Conservation (phyloP, 2,113 vertebrate genomes). For the Pterophyllum scalare region DNA sequence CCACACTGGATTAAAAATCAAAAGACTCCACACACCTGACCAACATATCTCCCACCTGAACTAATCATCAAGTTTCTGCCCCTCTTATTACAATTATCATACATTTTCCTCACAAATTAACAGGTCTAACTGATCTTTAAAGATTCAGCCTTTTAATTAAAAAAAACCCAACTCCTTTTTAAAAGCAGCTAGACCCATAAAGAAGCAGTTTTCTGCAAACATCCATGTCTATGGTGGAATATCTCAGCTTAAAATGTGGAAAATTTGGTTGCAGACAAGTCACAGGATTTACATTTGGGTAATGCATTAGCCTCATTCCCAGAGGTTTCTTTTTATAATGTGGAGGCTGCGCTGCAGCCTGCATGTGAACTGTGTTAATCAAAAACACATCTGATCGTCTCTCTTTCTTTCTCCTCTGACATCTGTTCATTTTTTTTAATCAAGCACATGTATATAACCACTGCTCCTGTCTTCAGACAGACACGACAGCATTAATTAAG, state of each 20-base stretch:
- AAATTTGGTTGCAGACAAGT: slow-evolving; percentile 44
- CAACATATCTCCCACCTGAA: too few species aligned
- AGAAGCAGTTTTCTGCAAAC: slow-evolving; percentile 1
- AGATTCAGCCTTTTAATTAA: background rate
- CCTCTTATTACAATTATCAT: rapidly evolving
- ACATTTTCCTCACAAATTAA: background rate
- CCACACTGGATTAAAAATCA: background rate
- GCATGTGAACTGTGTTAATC: slow-evolving; percentile 28
- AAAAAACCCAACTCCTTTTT: background rate
- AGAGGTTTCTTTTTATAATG: slow-evolving; percentile 13
- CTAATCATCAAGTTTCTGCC: too few species aligned
- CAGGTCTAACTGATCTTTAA: background rate
- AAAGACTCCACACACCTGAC: background rate
- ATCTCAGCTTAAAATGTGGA: slow-evolving; percentile 22
- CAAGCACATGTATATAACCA: background rate
- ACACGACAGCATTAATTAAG: background rate
- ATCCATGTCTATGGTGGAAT: background rate
- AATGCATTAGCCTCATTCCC: slow-evolving; percentile 36
- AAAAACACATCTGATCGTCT: slow-evolving; percentile 23
- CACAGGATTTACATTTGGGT: slow-evolving; percentile 52
- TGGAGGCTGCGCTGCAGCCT: slow-evolving; percentile 23
- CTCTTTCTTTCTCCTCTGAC: background rate
- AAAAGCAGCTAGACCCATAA: background rate
- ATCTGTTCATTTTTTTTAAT: background rate
- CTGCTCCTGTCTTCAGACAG: background rate